Conservation (phyloP, 2,888 invertebrate species). For the Macrophya annulata region DNA sequence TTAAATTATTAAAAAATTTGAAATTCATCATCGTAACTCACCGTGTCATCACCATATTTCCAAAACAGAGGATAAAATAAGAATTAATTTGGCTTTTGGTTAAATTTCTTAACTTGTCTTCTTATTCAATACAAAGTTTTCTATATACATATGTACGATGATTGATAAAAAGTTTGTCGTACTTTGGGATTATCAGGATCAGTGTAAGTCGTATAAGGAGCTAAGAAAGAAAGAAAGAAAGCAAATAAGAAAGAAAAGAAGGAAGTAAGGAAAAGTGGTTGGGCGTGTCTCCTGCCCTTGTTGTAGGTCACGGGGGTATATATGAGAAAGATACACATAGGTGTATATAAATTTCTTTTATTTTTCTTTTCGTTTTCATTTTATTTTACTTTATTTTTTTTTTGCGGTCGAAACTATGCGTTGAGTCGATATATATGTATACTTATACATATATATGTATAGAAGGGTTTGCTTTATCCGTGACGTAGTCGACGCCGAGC, state of each 20-base stretch:
- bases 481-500: slow-evolving; percentile 18
- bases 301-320: not conserved
- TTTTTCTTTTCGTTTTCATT: not conserved
- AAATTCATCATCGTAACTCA: not conserved
- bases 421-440: slow-evolving; percentile 18
- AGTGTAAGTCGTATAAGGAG: slow-evolving; percentile 11
- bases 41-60: not conserved
- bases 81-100: not conserved
- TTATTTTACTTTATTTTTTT: not conserved
- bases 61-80: not conserved
- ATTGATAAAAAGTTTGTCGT: slow-evolving; percentile 41
- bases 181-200: slow-evolving; percentile 17
- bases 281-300: not conserved
- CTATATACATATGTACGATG: not conserved
- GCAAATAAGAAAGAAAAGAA: too few relatives aligned
- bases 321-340: too few relatives aligned
- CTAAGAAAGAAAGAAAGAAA: not conserved
- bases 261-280: not conserved
- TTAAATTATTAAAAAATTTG: not conserved
- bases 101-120: not conserved
- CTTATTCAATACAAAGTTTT: not conserved
- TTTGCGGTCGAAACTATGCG: slow-evolving; percentile 17
- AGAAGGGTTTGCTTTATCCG: slow-evolving; percentile 28
- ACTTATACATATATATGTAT: too few relatives aligned
- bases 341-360: too few relatives aligned